Conservation (phyloP, 37 sponge, comb jelly and placozoan genomes). For the Petrosia ficiformis region DNA sequence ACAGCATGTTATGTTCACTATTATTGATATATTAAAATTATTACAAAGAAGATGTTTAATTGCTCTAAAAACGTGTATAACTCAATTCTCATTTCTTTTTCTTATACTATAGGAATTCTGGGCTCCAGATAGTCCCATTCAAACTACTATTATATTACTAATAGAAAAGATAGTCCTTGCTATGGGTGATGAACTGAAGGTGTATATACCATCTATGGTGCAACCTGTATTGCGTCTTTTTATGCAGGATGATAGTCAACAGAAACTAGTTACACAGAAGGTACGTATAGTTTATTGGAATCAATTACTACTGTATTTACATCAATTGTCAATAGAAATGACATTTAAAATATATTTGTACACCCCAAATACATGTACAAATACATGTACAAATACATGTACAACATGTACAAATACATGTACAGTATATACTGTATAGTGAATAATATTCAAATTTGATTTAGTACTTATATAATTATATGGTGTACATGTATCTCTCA, state of each 20-base stretch:
- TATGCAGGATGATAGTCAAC: conserved; percentile 74
- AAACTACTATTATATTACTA: conserved; percentile 85
- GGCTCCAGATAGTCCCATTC: conserved; percentile 70
- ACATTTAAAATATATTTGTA: too few relatives aligned
- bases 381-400: too few relatives aligned
- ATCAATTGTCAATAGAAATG: too few relatives aligned
- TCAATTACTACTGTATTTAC: too few relatives aligned
- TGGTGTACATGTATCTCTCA: too few relatives aligned
- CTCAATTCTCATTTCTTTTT: background rate
- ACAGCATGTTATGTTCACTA: background rate
- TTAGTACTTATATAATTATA: too few relatives aligned
- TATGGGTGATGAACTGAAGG: conserved; percentile 91
- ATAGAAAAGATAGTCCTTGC: conserved; percentile 80
- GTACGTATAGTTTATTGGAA: conserved; percentile 14
- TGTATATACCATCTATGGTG: conserved; percentile 73
- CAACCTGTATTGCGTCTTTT: conserved; percentile 78
- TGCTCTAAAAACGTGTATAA: background rate
- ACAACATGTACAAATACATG: too few relatives aligned
- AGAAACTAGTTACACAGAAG: conserved; percentile 76
- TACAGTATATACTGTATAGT: too few relatives aligned
- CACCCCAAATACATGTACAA: too few relatives aligned
- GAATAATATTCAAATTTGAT: too few relatives aligned
- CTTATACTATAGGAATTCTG: conserved; percentile 67
- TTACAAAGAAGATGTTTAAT: background rate
- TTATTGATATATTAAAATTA: background rate